Conservation (phyloP, 2,113 vertebrate genomes). For the Puma concolor region DNA sequence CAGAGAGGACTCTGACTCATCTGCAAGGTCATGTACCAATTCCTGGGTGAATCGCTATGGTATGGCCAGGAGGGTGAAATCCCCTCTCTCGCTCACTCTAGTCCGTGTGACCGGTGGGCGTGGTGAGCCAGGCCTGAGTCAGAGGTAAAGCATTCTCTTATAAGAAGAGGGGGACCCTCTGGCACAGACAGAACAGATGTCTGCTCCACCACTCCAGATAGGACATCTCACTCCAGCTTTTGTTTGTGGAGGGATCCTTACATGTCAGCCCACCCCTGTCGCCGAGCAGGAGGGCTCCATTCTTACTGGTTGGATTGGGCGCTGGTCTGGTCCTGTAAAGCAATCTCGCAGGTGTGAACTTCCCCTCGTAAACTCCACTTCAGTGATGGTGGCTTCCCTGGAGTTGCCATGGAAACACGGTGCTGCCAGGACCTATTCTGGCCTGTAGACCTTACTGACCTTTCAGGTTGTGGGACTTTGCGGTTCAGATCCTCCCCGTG, state of each 20-base stretch:
- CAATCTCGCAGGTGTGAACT: not conserved
- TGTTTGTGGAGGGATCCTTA: not conserved
- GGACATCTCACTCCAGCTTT: not conserved
- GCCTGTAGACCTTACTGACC: not conserved
- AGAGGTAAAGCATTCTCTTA: not conserved
- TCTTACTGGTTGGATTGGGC: not conserved
- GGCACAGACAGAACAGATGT: not conserved
- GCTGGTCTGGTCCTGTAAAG: not conserved
- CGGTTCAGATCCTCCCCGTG: not conserved
- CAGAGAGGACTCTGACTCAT: not conserved
- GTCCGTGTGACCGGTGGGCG: not conserved
- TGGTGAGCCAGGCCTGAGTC: not conserved
- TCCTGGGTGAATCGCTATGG: not conserved
- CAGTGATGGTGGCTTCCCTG: not conserved
- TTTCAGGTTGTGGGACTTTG: not conserved
- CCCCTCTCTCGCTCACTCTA: no score
- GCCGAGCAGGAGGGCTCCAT: not conserved
- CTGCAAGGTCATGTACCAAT: not conserved
- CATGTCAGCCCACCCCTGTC: no score
- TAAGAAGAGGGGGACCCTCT: not conserved
- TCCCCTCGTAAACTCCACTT: rapidly evolving
- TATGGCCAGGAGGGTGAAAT: not conserved
- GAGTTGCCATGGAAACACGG: not conserved
- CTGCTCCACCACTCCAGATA: rapidly evolving
- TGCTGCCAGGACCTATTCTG: not conserved